These are phyloP conservation scores for Cantharis lateralis DNA, from an alignment of 2,888 invertebrate species.

Conservation along the genomic window DNA sequence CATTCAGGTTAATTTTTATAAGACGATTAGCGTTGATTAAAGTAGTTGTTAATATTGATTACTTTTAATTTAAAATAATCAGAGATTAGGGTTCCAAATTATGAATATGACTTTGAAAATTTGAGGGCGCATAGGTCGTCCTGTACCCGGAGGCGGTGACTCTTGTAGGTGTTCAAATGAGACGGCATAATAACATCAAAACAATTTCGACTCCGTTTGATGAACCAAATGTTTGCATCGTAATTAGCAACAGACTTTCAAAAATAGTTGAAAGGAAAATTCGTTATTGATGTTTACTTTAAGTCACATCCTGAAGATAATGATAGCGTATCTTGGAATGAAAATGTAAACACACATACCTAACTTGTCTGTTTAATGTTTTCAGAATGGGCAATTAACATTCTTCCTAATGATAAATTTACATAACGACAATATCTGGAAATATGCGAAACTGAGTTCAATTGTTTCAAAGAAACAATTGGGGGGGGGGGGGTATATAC, in stretches of 20 bases:
- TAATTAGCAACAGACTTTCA: not conserved
- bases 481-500: too few relatives aligned
- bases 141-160: not conserved
- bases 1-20: not conserved
- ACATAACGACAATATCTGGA: not conserved
- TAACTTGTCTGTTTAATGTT: conserved; percentile 16
- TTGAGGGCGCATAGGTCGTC: not conserved
- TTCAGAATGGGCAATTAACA: not conserved
- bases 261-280: not conserved
- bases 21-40: not conserved
- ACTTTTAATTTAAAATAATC: not conserved
- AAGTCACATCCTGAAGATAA: not conserved
- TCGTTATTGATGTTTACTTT: not conserved
- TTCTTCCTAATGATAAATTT: not conserved
- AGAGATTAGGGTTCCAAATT: not conserved
- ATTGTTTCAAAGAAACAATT: too few relatives aligned
- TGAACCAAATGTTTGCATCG: not conserved
- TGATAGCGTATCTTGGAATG: conserved; percentile 17
- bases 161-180: not conserved
- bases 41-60: not conserved
- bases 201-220: not conserved
- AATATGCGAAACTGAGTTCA: too few relatives aligned
- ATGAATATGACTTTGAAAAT: not conserved
- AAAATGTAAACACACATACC: conserved; percentile 14
- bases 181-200: not conserved